phyloP scores from a whole-genome alignment of 2,888 invertebrate genomes.

The Imbricaverruca yamaguchii region DNA sequence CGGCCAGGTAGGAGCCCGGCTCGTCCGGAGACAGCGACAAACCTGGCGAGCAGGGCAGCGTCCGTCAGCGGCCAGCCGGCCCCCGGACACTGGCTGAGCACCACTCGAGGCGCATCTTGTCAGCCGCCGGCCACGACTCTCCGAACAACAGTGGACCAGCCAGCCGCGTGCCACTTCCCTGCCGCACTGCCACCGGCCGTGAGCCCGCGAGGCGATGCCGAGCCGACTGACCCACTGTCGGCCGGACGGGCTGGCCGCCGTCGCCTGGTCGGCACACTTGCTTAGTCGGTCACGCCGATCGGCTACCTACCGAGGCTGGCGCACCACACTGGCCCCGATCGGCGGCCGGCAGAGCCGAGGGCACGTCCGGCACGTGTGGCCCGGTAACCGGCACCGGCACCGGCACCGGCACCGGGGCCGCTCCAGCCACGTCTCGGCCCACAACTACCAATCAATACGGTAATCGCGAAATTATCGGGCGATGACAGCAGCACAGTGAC shows the following conservation, averaged over 20 bases:
- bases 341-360: not conserved
- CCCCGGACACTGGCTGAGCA: no score
- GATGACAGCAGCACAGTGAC: no score
- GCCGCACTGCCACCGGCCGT: no score
- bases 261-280: no score
- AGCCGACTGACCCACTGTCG: no score
- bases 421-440: not conserved
- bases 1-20: constrained; percentile 61
- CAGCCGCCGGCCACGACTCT: not conserved
- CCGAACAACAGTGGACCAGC: no score
- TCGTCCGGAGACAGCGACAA: constrained; percentile 55
- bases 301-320: not conserved
- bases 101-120: not conserved
- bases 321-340: not conserved
- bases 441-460: no score
- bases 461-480: no score
- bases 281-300: no score
- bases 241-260: no score
- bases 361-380: not conserved
- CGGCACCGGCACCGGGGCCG: not conserved
- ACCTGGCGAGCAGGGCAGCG: constrained; percentile 45
- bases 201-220: no score
- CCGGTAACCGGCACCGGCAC: not conserved
- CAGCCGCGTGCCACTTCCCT: no score
- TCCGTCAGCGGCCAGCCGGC: not conserved